Base-by-base conservation (phyloP, 2,888 invertebrate species). In the Alentia gelatinosa region DNA sequence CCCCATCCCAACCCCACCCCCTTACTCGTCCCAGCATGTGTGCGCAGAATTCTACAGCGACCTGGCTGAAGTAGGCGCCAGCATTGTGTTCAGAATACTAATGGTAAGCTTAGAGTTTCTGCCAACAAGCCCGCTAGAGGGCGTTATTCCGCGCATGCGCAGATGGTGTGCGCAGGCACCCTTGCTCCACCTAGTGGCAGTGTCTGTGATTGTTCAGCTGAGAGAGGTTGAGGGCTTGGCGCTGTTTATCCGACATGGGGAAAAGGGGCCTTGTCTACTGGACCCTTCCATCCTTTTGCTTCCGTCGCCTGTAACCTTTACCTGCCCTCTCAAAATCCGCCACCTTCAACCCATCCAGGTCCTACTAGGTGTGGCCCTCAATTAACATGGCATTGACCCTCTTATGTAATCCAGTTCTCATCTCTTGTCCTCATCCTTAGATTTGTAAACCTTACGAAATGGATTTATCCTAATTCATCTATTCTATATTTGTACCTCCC, bases 151-250 rank as follows among this genome's bases (percentile, higher is more conserved):
- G 39, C 79, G 39, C 39, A 79, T 79, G 79, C 79, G 79, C 79
- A 35, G 79, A 15, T 19, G 15, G 37, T 79, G 79, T 79, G 79
- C 79, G 23, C 37, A 79, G 79, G 79, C 39, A 37, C 37, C 39
- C 15, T 79, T 19, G 79, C 79, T 35, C 79, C 79, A 79, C 79
- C 79, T 79, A 79, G 39, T 39, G 79, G 35, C 23, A n/a, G 79
- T 19, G 79, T 79, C 35, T 79, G 37, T 37, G 79, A 79, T 79
- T 79, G 79, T 79, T 79, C 39, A 39, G 79, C 79, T 79, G 79
- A 79, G 79, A 74, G 33, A 7, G 74, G 74, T 26, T 5, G 56
- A n/a, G 56, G 56, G n/a, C 56, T 56, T 26, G 68, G 23, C n/a
- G 68, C 30, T 68, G 26, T 68, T 68, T 68, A 15, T 68, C 23